These are phyloP conservation scores for Porites divaricata DNA, from an alignment of 92 coral and sea anemone genomes.

Conservation along the genomic window DNA sequence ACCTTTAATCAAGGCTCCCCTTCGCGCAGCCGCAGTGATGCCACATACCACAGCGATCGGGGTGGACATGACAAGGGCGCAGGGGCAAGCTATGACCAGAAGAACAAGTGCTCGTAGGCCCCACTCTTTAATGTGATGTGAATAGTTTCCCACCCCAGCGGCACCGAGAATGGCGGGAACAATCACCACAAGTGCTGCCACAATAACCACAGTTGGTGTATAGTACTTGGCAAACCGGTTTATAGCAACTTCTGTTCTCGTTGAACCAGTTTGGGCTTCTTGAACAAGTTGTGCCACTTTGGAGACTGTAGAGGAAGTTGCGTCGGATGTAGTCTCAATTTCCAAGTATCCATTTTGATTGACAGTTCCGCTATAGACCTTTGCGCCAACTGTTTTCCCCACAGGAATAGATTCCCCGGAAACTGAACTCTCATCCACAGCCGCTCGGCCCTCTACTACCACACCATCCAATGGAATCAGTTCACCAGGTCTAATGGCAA, in stretches of 20 bases:
- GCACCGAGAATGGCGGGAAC: conserved; percentile 93
- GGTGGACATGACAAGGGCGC: conserved; percentile 99
- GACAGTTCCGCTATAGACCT: conserved; percentile 93
- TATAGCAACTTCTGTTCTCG: conserved; percentile 84
- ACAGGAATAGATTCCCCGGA: conserved; percentile 97
- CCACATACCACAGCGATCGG: conserved; percentile 97
- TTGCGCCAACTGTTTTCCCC: conserved; percentile 79
- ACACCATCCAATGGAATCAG: conserved; percentile 95
- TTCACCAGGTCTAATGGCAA: conserved; percentile 96
- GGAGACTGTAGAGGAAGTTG: conserved; percentile 91
- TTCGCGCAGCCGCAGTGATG: conserved; percentile 95
- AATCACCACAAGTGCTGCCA: conserved; percentile 78
- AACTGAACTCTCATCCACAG: conserved; percentile 96
- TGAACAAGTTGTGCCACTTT: conserved; percentile 92
- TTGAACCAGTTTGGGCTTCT: conserved; percentile 92
- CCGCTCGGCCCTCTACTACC: conserved; percentile 87
- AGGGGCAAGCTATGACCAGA: conserved; percentile 97
- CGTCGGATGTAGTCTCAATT: conserved; percentile 88
- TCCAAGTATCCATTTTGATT: conserved; percentile 98
- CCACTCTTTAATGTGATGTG: conserved; percentile 80
- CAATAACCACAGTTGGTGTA: conserved; percentile 81
- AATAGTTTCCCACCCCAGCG: conserved; percentile 89
- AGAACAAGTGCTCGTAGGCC: conserved; percentile 90
- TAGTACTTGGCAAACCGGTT: conserved; percentile 97
- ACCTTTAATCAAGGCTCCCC: conserved; percentile 93